Evolutionary conservation across 2,113 vertebrate genomes (phyloP).

Genomic region (Psammodynastes pulverulentus): DNA sequence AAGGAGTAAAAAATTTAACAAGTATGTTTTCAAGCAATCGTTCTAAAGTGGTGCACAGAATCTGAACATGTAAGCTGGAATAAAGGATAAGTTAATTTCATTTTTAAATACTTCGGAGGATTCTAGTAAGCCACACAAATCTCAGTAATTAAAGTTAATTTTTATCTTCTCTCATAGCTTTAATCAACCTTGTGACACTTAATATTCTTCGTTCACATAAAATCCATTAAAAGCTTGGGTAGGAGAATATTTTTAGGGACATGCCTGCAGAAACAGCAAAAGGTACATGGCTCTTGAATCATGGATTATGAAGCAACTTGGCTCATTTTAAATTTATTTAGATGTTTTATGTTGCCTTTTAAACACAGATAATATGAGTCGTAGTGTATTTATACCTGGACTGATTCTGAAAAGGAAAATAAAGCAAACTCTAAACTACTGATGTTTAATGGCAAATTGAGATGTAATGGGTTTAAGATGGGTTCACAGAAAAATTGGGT

Average conservation of each 20-base stretch:
- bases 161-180: background rate
- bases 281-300: background rate
- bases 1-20: background rate
- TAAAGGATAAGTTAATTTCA: background rate
- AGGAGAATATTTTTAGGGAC: background rate
- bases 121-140: background rate
- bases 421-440: background rate
- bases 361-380: background rate
- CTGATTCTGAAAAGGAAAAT: background rate
- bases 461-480: background rate
- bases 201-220: background rate
- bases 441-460: background rate
- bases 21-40: background rate
- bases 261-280: background rate
- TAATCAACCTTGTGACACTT: background rate
- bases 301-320: background rate
- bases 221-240: background rate
- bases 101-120: background rate
- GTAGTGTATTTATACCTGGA: background rate
- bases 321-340: background rate
- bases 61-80: background rate
- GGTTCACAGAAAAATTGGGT: background rate
- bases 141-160: slow-evolving; percentile 1
- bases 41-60: background rate
- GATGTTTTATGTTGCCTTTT: background rate